Evolutionary conservation across 2,888 invertebrate species (phyloP).

Genomic region (Drosophila sordidapex): DNA sequence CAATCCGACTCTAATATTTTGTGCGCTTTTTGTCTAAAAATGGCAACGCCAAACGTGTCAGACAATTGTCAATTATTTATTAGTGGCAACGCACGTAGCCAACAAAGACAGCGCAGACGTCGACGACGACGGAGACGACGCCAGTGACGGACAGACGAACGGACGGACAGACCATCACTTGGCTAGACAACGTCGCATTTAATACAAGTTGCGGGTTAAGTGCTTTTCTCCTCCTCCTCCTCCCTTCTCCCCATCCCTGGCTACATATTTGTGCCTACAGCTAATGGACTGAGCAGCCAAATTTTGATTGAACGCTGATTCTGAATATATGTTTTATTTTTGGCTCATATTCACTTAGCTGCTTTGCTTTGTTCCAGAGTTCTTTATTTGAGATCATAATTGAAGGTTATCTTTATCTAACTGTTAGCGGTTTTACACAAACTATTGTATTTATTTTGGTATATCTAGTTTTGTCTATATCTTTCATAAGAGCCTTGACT

Average conservation of each 20-base stretch:
- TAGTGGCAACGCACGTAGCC: conserved; percentile 78
- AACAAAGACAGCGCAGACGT: conserved; percentile 35
- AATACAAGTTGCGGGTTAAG: conserved; percentile 47
- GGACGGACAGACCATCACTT: conserved; percentile 25
- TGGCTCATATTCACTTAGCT: conserved; percentile 10
- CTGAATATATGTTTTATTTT: conserved; percentile 1
- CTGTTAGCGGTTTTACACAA: not conserved
- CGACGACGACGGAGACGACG: conserved; percentile 14
- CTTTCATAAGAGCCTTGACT: not conserved
- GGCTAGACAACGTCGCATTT: conserved; percentile 58
- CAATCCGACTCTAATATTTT: conserved; percentile 53
- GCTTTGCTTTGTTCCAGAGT: not conserved
- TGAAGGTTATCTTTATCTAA: not conserved
- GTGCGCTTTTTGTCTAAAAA: conserved; percentile 74
- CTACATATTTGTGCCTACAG: not conserved
- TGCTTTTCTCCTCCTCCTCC: conserved; percentile 39
- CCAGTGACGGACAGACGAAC: conserved; percentile 17
- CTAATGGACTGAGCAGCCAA: conserved; percentile 31
- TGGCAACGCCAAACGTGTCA: conserved; percentile 78
- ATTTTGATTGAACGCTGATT: conserved; percentile 43
- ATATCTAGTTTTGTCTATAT: not conserved
- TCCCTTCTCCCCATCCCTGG: conserved; percentile 7
- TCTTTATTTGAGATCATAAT: not conserved
- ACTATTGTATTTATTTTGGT: not conserved
- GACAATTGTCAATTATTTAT: conserved; percentile 79